A percentile compares a stretch with the other conserved stretches of the same genome.
Conservation (phyloP, 2,888 invertebrate species). For the Pilophorus perplexus region DNA sequence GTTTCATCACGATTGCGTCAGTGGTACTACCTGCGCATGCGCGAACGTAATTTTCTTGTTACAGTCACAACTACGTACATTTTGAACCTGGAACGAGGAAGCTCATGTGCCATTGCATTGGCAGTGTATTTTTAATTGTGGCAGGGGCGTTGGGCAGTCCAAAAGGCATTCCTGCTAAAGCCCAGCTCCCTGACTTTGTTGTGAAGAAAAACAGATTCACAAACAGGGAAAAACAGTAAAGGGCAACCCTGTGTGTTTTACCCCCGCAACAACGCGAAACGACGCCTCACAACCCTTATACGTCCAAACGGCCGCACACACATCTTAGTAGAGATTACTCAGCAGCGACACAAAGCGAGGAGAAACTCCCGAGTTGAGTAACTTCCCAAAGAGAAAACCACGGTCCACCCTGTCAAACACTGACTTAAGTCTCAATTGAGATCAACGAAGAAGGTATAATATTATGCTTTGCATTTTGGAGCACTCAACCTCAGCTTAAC, state of each 20-base stretch:
- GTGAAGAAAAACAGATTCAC: too few relatives aligned
- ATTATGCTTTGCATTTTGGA: constrained; percentile 8
- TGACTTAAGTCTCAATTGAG: too few relatives aligned
- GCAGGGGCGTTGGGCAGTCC: too few relatives aligned
- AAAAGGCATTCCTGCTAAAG: too few relatives aligned
- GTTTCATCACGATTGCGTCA: too few relatives aligned
- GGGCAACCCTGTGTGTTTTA: constrained; percentile 19
- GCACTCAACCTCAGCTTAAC: not conserved
- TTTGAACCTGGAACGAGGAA: too few relatives aligned
- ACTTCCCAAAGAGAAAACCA: not conserved
- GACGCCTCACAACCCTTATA: not conserved
- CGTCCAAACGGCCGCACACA: constrained; percentile 8
- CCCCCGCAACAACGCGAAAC: not conserved
- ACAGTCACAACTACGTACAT: too few relatives aligned
- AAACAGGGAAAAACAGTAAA: constrained; percentile 18
- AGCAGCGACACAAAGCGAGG: not conserved
- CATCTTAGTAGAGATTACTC: constrained; percentile 1
- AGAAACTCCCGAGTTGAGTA: constrained; percentile 3
- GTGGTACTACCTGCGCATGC: too few relatives aligned
- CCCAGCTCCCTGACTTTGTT: too few relatives aligned
- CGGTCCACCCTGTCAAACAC: constrained; percentile 9
- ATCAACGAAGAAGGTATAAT: constrained; percentile 28
- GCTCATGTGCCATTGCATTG: too few relatives aligned
- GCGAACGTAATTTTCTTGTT: too few relatives aligned
- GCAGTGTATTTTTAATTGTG: too few relatives aligned